Evolutionary conservation across 2,113 vertebrate species (phyloP).

Genomic region (Cygnus buccinator): DNA sequence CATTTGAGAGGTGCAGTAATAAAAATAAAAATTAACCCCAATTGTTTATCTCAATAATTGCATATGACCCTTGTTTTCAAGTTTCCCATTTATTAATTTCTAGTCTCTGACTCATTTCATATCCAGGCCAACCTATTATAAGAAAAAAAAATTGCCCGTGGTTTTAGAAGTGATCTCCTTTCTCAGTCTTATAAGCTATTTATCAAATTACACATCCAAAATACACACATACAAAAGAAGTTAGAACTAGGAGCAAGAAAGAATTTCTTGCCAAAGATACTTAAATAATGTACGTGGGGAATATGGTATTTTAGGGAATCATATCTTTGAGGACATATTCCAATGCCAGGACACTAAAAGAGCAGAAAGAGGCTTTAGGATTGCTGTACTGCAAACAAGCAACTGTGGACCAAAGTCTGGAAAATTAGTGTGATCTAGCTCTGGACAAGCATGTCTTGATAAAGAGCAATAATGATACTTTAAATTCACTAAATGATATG

Average conservation of each 20-base stretch:
- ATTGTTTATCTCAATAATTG: neutral
- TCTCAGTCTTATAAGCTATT: neutral
- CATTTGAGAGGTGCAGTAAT: slow-evolving; percentile 31
- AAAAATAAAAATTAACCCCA: slow-evolving; percentile 61
- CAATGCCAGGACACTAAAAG: neutral
- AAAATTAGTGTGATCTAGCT: neutral
- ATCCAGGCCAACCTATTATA: neutral
- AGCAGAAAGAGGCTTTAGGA: neutral
- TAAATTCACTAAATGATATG: neutral
- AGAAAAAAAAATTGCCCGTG: neutral
- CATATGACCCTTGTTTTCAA: slow-evolving; percentile 24
- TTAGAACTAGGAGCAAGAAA: neutral
- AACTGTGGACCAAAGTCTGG: neutral
- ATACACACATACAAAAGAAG: neutral
- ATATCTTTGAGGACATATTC: neutral
- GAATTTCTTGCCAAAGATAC: neutral
- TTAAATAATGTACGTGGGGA: neutral
- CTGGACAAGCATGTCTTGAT: neutral
- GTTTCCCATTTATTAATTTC: neutral
- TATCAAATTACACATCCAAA: neutral
- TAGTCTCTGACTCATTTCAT: slow-evolving; percentile 12
- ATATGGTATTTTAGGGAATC: neutral
- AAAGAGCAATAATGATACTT: neutral
- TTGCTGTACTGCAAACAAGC: neutral
- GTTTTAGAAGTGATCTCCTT: slow-evolving; percentile 15